Conservation (phyloP, 2,113 vertebrate genomes). For the Engraulis encrasicolus region DNA sequence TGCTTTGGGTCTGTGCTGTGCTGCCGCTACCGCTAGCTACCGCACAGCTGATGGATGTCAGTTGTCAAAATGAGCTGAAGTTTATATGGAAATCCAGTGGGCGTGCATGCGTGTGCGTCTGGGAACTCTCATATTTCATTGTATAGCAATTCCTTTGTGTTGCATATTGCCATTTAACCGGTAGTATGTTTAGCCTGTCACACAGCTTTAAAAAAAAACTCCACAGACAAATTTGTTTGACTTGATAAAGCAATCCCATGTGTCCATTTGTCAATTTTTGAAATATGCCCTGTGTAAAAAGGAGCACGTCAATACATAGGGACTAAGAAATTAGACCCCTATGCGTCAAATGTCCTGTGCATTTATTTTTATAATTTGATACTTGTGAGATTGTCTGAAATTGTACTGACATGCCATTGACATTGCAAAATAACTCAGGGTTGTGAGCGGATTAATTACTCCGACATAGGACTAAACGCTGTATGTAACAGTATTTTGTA, state of each 20-base stretch:
- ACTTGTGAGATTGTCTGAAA: not conserved
- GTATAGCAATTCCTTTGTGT: slow-evolving; percentile 61
- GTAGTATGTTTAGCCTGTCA: slow-evolving; percentile 54
- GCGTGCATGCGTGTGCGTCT: slow-evolving; percentile 27
- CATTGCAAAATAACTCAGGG: not conserved
- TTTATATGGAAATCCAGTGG: slow-evolving; percentile 55
- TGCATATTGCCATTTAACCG: slow-evolving; percentile 52
- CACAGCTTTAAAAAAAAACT: slow-evolving; percentile 45
- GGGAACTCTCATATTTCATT: slow-evolving; percentile 54
- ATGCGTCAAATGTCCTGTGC: not conserved
- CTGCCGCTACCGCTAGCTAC: slow-evolving; percentile 57
- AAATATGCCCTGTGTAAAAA: not conserved
- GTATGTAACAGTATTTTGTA: not conserved
- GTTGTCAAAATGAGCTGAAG: slow-evolving; percentile 55
- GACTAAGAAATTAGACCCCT: slow-evolving; percentile 3
- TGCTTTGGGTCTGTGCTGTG: slow-evolving; percentile 45
- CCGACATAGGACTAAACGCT: not conserved
- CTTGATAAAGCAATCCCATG: slow-evolving; percentile 7
- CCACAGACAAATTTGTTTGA: slow-evolving; percentile 41
- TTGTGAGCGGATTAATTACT: not conserved
- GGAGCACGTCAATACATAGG: not conserved
- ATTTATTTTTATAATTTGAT: not conserved
- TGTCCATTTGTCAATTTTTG: slow-evolving; percentile 15
- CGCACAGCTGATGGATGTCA: slow-evolving; percentile 61
- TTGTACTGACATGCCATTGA: not conserved